A percentile compares a stretch with the other conserved stretches of the same genome.
Conservation (phyloP, 2,888 invertebrate species). For the Sphinx pinastri region DNA sequence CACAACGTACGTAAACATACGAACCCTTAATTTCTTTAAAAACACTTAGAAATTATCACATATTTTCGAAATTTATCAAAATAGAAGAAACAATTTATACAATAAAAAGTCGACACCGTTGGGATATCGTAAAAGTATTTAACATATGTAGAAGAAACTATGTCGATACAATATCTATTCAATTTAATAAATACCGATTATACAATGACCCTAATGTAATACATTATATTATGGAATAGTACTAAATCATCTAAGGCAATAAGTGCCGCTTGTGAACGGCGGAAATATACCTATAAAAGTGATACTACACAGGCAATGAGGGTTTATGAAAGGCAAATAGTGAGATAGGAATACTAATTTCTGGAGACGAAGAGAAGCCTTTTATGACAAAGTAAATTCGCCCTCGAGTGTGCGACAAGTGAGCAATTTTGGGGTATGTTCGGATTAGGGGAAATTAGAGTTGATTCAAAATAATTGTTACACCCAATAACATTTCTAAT, state of each 20-base stretch:
- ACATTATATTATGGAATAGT: slow-evolving; percentile 43
- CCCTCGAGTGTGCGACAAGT: neutral
- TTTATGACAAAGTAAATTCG: neutral
- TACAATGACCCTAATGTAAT: slow-evolving; percentile 32
- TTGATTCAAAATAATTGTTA: too few relatives aligned
- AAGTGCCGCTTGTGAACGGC: slow-evolving; percentile 49
- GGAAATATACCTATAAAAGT: slow-evolving; percentile 47
- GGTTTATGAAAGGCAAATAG: slow-evolving; percentile 32
- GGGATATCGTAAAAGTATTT: slow-evolving; percentile 18
- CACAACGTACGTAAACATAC: neutral
- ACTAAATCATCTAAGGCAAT: slow-evolving; percentile 71
- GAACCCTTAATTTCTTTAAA: slow-evolving; percentile 28
- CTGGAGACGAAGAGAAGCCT: neutral
- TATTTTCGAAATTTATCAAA: slow-evolving; percentile 20
- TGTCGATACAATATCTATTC: slow-evolving; percentile 25
- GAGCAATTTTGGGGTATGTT: neutral
- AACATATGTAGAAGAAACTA: slow-evolving; percentile 24
- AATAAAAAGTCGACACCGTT: slow-evolving; percentile 17
- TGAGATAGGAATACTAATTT: neutral
- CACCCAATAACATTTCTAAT: too few relatives aligned
- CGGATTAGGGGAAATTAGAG: too few relatives aligned
- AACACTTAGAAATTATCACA: slow-evolving; percentile 23
- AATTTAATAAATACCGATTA: slow-evolving; percentile 34
- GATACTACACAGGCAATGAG: slow-evolving; percentile 31
- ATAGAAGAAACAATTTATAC: slow-evolving; percentile 20